Base-by-base conservation (phyloP, 1,140 invertebrate species). In the Polypedilum pembai region DNA sequence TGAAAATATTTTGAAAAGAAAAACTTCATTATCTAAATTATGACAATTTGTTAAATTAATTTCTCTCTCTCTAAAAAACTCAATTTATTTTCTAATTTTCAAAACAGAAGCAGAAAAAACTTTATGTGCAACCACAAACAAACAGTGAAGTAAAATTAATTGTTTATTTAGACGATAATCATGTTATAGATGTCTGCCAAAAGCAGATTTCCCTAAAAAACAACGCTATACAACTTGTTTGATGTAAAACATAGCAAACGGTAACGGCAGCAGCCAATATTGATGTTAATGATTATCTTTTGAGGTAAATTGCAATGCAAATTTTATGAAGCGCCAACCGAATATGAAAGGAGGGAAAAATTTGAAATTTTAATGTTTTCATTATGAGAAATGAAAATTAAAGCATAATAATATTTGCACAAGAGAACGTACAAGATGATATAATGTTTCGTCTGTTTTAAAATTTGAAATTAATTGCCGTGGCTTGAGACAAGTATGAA, bases 151-250 rank as follows among this genome's bases (percentile, higher is more conserved):
- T 12, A 15, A 12, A 56, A 12, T 56, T 56, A 56, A 56, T 56
- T 56, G 45, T 56, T 56, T 56, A 56, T 56, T 56, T 56, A 56
- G 45, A 56, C 45, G 45, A 56, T 56, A n/a, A 56, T 56, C 45
- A n/a, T 15, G 45, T 56, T 15, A 56, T 56, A 12, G 45, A 24
- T 40, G 15, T 7, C 21, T 72, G 18, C 66, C 66, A 20, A 15
- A 24, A 5, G 15, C 8, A 69, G 17, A 73, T 40, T 73, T n/a
- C 40, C 40, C 40, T 40, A 15, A 8, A 12, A 24, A 7, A 24
- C 72, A 73, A 40, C 21, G 15, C 15, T 24, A 15, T 7, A 24
- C 8, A 40, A n/a, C 24, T n/a, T n/a, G 21, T 40, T 24, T 33
- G 10, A 10, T 24, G 40, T 15, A 33, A 40, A n/a, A 33, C 72